Percentiles rank a stretch among this genome's conserved stretches.
phyloP scores from a whole-genome alignment of 2,113 vertebrate species.

The Thalassoma bifasciatum region DNA sequence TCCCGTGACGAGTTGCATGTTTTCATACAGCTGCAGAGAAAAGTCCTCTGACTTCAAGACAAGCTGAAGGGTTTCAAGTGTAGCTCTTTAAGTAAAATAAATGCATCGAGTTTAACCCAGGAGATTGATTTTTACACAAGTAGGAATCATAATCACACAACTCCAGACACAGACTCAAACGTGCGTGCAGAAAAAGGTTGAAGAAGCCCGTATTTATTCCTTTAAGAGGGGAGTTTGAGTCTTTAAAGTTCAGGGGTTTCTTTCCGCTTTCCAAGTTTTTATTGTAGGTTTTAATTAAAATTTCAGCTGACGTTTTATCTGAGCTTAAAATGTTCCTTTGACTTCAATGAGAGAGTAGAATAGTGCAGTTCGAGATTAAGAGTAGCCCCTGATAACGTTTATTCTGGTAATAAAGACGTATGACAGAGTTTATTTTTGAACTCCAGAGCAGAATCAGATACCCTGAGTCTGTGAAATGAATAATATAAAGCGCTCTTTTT shows the following conservation, averaged over 20 bases:
- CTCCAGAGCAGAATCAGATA: constrained; percentile 51
- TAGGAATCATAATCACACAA: neutral
- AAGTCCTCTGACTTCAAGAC: neutral
- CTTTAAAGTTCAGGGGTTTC: constrained; percentile 10
- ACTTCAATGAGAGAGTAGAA: constrained; percentile 48
- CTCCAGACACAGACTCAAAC: neutral
- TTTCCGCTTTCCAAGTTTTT: neutral
- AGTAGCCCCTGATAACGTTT: constrained; percentile 42
- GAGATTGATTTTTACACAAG: neutral
- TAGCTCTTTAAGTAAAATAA: neutral
- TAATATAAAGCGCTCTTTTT: constrained; percentile 53
- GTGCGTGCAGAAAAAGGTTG: neutral
- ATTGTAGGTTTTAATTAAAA: constrained; percentile 27
- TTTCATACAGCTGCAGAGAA: constrained; percentile 23
- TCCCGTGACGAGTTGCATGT: constrained; percentile 12
- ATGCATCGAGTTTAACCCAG: neutral
- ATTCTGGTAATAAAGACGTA: constrained; percentile 35
- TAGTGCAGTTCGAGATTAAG: constrained; percentile 47
- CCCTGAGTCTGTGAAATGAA: constrained; percentile 60
- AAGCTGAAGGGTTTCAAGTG: neutral
- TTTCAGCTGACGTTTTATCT: neutral
- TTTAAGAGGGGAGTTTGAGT: neutral
- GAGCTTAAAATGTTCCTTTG: constrained; percentile 8
- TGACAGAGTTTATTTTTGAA: constrained; percentile 37
- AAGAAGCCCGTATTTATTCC: neutral